Conservation (phyloP, 2,888 invertebrate species). For the Pollenia labialis region DNA sequence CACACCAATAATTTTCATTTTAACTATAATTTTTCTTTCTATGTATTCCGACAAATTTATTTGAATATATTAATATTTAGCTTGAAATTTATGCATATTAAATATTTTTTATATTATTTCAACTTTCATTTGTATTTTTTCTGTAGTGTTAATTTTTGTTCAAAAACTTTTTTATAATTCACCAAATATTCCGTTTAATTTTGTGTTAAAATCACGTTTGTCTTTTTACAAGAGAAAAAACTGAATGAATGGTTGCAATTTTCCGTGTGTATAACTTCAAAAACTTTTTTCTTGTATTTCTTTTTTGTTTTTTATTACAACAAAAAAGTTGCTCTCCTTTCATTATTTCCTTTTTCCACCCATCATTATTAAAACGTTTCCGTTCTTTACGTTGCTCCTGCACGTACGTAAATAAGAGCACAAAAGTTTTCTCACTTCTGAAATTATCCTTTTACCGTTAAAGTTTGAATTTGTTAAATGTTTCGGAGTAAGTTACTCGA, state of each 20-base stretch:
- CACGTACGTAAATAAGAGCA: not conserved
- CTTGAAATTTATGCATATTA: not conserved
- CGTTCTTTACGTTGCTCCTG: conserved; percentile 37
- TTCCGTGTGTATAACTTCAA: conserved; percentile 81
- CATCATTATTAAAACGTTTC: conserved; percentile 58
- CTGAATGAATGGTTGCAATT: conserved; percentile 82
- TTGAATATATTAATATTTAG: not conserved
- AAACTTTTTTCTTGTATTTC: conserved; percentile 34
- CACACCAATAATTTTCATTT: too few species aligned
- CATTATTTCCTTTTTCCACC: conserved; percentile 43
- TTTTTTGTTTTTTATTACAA: not conserved
- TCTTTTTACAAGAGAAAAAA: conserved; percentile 74
- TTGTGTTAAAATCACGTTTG: conserved; percentile 73
- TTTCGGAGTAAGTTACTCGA: conserved; percentile 14
- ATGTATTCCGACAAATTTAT: too few species aligned
- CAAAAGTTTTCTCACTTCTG: not conserved
- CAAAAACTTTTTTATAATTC: conserved; percentile 38
- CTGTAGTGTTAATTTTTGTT: conserved; percentile 51
- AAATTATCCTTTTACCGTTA: not conserved
- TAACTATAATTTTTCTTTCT: too few species aligned
- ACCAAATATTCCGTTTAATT: conserved; percentile 64
- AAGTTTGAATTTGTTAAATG: not conserved
- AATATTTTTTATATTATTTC: not conserved
- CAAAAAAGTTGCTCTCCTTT: conserved; percentile 59
- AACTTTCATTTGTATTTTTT: conserved; percentile 65